Evolutionary conservation across 2,797 vertebrate genomes (phyloP).

Genomic region (Anableps anableps): DNA sequence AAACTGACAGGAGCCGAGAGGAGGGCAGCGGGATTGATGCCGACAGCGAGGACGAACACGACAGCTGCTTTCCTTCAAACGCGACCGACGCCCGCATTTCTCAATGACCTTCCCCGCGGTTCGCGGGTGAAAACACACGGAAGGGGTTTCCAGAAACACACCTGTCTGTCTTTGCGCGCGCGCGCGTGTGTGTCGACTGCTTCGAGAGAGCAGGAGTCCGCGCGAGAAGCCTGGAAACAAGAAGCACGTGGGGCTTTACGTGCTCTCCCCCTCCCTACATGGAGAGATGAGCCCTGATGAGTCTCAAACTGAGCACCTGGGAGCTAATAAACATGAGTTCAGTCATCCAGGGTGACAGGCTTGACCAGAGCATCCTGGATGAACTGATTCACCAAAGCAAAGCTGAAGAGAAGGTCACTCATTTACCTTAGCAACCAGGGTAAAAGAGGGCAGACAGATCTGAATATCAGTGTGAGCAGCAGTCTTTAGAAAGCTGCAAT

Average conservation of each 20-base stretch:
- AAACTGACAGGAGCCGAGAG: conserved; percentile 15
- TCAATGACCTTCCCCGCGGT: conserved; percentile 17
- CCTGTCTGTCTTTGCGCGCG: conserved; percentile 12
- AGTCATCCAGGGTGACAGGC: background rate
- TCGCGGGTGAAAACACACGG: background rate
- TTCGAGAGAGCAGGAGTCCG: conserved; percentile 39
- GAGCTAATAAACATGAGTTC: background rate
- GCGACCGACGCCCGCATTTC: conserved; percentile 60
- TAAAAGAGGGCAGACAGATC: background rate
- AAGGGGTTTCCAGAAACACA: conserved; percentile 5
- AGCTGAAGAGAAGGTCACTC: background rate
- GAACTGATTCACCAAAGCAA: background rate
- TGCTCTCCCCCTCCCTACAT: conserved; percentile 16
- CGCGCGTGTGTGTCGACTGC: conserved; percentile 15
- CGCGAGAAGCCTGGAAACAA: conserved; percentile 51
- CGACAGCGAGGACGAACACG: conserved; percentile 31
- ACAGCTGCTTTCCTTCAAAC: conserved; percentile 41
- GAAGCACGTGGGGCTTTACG: conserved; percentile 63
- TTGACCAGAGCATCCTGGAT: background rate
- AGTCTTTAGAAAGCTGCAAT: too few relatives aligned
- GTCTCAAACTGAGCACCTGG: conserved; percentile 1
- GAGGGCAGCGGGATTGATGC: conserved; percentile 36
- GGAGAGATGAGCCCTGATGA: background rate
- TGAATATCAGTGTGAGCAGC: background rate
- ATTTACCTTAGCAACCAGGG: background rate